Base-by-base conservation (phyloP, 2,113 vertebrate species). In the Notarius quadriscutis region DNA sequence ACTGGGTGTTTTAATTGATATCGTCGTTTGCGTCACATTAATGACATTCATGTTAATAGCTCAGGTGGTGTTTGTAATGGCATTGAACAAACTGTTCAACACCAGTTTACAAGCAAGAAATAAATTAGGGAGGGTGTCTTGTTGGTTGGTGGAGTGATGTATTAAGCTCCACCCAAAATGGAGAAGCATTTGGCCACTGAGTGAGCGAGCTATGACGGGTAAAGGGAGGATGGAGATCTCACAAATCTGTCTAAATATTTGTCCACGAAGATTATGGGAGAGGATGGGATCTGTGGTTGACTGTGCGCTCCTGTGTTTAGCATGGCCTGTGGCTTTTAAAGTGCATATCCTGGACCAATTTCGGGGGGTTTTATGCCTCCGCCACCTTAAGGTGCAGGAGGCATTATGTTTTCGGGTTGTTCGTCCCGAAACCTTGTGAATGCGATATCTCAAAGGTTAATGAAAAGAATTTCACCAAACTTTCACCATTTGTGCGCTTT, bases 181-280 rank as follows among this genome's bases (percentile, higher is more conserved):
- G 3, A 9, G 22, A 12, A 6, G 30, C 15, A 65, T 53, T 65
- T 58, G 27, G 25, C 15, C 2, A 57, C 30, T n/a, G 77, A 67
- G 22, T 55, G 11, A 53, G 41, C 60, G 34, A 77, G 74, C 48
- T 79, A n/a, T 79, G 85, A 71, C 77, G 20, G 22, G 27, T 80
- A 50, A 60, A 65, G 63, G 53, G 14, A n/a, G 30, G 55, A 34
- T 34, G 74, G 22, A 57, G 71, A 80, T 25, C 65, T 53, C 11
- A 30, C 62, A 58, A 7, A 50, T 27, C 60, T 62, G 65, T 67
- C 55, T 72, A 71, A 81, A 71, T 81, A 51, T 87, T 81, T 82
- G 65, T 65, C 27, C 79, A 87, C 25, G 18, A 60, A 62, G 30
- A n/a, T 25, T 57, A n/a, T 48, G 18, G 69, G n/a, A 58, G 48